These are phyloP conservation scores for Drosophila rubida DNA, from an alignment of 2,888 invertebrate genomes.

Conservation along the genomic window DNA sequence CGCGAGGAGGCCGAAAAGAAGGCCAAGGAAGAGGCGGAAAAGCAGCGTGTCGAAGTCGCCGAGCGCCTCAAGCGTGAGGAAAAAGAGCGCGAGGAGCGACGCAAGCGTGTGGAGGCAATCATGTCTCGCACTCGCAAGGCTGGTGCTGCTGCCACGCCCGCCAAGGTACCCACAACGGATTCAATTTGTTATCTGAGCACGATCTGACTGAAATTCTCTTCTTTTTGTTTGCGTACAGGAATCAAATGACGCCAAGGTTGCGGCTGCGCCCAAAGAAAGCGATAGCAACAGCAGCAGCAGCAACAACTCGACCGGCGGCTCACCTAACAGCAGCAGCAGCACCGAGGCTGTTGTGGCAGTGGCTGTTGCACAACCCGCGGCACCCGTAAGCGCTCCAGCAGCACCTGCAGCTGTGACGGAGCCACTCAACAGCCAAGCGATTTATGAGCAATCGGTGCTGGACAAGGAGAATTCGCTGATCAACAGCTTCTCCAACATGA, in stretches of 20 bases:
- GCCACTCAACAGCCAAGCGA: slow-evolving; percentile 74
- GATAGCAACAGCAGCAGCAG: slow-evolving; percentile 59
- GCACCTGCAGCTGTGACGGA: slow-evolving; percentile 14
- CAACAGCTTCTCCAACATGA: slow-evolving; percentile 84
- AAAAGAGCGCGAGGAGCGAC: slow-evolving; percentile 93
- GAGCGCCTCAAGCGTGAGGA: slow-evolving; percentile 94
- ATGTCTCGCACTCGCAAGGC: slow-evolving; percentile 93
- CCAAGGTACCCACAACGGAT: slow-evolving; percentile 80
- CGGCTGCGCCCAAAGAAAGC: slow-evolving; percentile 52
- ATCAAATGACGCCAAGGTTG: slow-evolving; percentile 65
- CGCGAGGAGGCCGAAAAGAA: slow-evolving; percentile 92
- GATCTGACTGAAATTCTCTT: neutral
- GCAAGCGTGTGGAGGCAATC: slow-evolving; percentile 96
- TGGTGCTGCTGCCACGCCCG: slow-evolving; percentile 75
- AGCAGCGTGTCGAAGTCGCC: slow-evolving; percentile 92
- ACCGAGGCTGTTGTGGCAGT: slow-evolving; percentile 16
- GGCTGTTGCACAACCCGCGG: slow-evolving; percentile 32
- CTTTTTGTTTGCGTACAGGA: slow-evolving; percentile 57
- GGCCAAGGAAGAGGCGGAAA: slow-evolving; percentile 94
- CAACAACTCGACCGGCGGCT: slow-evolving; percentile 56
- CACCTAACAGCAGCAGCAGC: slow-evolving; percentile 66
- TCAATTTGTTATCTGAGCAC: neutral
- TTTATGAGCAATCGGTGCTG: slow-evolving; percentile 84
- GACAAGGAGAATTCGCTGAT: slow-evolving; percentile 85
- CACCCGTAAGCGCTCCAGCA: slow-evolving; percentile 39